Base-by-base conservation (phyloP, 92 coral and sea anemone genomes). In the Muricea muricata region DNA sequence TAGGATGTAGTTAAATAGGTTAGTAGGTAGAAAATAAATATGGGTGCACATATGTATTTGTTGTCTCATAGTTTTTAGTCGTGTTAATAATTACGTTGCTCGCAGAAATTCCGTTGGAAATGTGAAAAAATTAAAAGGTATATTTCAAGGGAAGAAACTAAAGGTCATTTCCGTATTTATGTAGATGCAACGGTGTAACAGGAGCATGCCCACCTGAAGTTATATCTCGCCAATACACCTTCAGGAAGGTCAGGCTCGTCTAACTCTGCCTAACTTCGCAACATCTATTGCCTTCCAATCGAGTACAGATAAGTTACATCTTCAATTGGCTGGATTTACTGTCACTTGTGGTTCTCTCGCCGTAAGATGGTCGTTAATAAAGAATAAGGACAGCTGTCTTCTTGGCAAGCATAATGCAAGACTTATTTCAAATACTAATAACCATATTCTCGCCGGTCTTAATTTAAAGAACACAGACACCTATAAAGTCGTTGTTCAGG, bases 121-220 rank as follows among this genome's bases (percentile, higher is more conserved):
- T 37, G 4, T 37, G 5, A 37, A 37, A 4, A 37, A 13, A 1
- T 1, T 45, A 12, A 13, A n/a, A n/a, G n/a, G n/a, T n/a, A n/a
- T 45, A 45, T 8, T 45, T 45, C 14, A 13, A 17, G 24, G 4
- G 4, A 18, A n/a, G n/a, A n/a, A n/a, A n/a, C n/a, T n/a, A n/a
- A n/a, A n/a, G n/a, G n/a, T n/a, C n/a, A n/a, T n/a, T 52, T 52
- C 26, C 26, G 23, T 6, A 20, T 47, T n/a, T 69, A 46, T 31
- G n/a, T n/a, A 97, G 99, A 82, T 97, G 99, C 60, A 85, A 97
- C 74, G 99, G 99, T 29, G 80, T 69, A 32, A 94, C 89, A 57
- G 97, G 97, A 17, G 78, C 99, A 18, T 97, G 99, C 50, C 99
- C 99, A 39, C 92, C 93, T n/a, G n/a, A 42, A 84, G 80, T 20